Conservation (phyloP, 2,113 vertebrate species). For the Psammodynastes pulverulentus region DNA sequence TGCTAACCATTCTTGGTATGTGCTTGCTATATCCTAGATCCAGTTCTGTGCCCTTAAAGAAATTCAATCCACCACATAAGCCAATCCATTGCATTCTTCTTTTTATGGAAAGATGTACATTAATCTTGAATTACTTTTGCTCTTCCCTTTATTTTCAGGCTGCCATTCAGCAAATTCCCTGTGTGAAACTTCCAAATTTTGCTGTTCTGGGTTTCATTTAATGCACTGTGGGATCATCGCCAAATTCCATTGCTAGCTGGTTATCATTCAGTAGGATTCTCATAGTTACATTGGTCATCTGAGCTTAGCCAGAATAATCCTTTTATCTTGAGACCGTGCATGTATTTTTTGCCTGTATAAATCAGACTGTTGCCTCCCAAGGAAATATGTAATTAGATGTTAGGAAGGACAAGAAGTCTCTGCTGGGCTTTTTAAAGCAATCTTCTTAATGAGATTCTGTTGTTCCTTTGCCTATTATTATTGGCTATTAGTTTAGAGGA, state of each 20-base stretch:
- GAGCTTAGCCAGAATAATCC: not conserved
- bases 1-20: not conserved
- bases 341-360: not conserved
- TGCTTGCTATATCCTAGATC: not conserved
- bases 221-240: not conserved
- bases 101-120: not conserved
- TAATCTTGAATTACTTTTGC: not conserved
- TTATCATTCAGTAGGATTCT: not conserved
- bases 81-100: slow-evolving; percentile 4
- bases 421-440: not conserved
- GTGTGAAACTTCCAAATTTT: not conserved
- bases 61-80: not conserved
- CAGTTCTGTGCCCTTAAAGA: slow-evolving; percentile 16
- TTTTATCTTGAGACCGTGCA: not conserved
- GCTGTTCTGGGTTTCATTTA: not conserved
- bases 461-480: not conserved
- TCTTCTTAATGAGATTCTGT: not conserved
- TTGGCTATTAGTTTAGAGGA: not conserved
- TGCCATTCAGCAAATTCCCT: not conserved
- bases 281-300: not conserved
- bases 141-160: not conserved
- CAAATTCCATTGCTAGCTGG: not conserved
- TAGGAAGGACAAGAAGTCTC: not conserved
- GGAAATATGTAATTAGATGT: not conserved
- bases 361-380: not conserved